Percentiles rank a stretch among this genome's conserved stretches.
These are phyloP conservation scores for Tonatia bakeri DNA, from an alignment of 2,113 vertebrate genomes.

Conservation along the genomic window DNA sequence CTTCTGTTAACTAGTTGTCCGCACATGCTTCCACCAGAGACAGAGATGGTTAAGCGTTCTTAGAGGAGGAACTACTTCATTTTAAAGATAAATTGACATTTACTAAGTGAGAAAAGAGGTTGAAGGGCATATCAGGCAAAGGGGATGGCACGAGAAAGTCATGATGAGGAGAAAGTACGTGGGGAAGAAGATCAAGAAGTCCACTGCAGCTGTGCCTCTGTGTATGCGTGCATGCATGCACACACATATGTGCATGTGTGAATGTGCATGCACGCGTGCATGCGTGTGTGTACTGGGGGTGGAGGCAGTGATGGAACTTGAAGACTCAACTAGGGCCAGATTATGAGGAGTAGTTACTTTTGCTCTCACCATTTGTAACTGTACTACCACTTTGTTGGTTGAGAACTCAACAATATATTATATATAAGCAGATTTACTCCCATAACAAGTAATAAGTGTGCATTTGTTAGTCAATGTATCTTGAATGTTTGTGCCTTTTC, in stretches of 20 bases:
- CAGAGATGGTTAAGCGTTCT: neutral
- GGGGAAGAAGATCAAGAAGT: no score
- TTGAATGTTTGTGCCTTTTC: neutral
- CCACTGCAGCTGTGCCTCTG: no score
- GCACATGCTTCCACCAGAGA: neutral
- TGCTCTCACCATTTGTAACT: neutral
- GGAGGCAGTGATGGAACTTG: neutral
- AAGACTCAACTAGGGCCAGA: neutral
- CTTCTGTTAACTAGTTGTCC: neutral
- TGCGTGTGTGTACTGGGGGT: neutral
- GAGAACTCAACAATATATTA: neutral
- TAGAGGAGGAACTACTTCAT: neutral
- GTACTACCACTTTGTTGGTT: neutral
- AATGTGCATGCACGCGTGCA: accelerated
- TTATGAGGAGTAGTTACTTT: neutral
- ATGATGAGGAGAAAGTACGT: neutral
- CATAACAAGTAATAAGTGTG: neutral
- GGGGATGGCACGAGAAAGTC: neutral
- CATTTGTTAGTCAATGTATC: neutral
- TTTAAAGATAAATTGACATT: neutral
- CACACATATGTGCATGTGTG: neutral
- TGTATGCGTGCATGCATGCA: no score
- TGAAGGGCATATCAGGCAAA: neutral
- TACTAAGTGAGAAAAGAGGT: neutral
- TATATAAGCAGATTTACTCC: neutral